Conservation (phyloP, 1,140 invertebrate genomes). For the Cherax quadricarinatus region DNA sequence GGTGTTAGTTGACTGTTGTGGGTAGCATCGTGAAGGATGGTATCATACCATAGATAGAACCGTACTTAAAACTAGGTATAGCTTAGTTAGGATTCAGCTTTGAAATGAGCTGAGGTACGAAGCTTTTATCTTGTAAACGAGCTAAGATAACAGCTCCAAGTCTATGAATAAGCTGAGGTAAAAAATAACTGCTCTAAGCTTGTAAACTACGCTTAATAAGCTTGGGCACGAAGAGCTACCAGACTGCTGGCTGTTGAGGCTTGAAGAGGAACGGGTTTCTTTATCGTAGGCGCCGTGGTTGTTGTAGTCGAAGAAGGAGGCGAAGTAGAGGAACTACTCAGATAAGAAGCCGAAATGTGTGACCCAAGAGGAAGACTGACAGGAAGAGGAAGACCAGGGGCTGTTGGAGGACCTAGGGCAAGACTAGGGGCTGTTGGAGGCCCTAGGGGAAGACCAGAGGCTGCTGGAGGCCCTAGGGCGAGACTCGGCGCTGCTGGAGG, state of each 20-base stretch:
- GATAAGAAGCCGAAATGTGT: slow-evolving; percentile 23
- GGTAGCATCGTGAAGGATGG: too few species aligned
- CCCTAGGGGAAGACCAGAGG: slow-evolving; percentile 15
- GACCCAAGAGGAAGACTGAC: slow-evolving; percentile 19
- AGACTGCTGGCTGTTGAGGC: slow-evolving; percentile 38
- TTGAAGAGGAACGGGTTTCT: slow-evolving; percentile 59
- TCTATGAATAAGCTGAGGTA: too few species aligned
- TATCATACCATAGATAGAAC: not conserved
- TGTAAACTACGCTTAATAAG: slow-evolving; percentile 7
- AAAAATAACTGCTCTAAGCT: not conserved
- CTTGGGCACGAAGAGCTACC: slow-evolving; percentile 54
- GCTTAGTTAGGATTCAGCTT: not conserved
- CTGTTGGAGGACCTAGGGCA: not conserved
- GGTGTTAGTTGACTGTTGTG: too few species aligned
- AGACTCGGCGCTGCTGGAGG: slow-evolving; percentile 17
- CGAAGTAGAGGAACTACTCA: slow-evolving; percentile 21
- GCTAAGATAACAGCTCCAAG: too few species aligned
- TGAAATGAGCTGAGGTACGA: too few species aligned
- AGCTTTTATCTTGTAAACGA: too few species aligned
- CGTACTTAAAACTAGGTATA: not conserved
- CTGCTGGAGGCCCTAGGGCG: slow-evolving; percentile 1
- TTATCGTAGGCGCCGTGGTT: slow-evolving; percentile 22
- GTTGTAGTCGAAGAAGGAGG: slow-evolving; percentile 10
- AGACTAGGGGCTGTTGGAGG: not conserved
- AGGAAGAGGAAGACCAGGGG: slow-evolving; percentile 6